Percentiles rank a stretch among this genome's conserved stretches.
phyloP scores from a whole-genome alignment of 2,113 vertebrate genomes.

The Colistium nudipinnis region DNA sequence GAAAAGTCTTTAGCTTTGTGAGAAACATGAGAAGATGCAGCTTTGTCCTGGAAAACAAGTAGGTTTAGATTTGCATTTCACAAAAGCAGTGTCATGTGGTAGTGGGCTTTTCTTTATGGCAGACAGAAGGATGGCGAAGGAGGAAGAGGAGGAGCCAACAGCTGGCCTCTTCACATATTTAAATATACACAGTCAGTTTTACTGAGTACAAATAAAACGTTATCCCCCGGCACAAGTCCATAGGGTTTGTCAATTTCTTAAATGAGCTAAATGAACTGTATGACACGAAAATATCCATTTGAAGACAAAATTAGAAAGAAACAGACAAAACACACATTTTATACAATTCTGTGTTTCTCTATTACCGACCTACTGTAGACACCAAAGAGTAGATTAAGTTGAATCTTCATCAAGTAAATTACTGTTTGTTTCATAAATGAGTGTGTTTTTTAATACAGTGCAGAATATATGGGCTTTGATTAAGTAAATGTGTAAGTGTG shows the following conservation, averaged over 20 bases:
- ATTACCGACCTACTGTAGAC: conserved; percentile 46
- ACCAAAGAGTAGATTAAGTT: conserved; percentile 71
- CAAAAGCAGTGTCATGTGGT: conserved; percentile 65
- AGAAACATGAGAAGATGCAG: conserved; percentile 47
- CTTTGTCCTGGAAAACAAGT: conserved; percentile 80
- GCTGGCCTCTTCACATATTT: conserved; percentile 76
- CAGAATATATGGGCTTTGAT: conserved; percentile 90
- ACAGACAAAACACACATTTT: conserved; percentile 71
- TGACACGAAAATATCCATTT: conserved; percentile 70
- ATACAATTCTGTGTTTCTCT: conserved; percentile 77
- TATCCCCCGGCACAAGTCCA: conserved; percentile 85
- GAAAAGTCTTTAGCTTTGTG: conserved; percentile 53
- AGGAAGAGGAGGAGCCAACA: conserved; percentile 72
- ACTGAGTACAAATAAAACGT: conserved; percentile 68
- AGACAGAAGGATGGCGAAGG: conserved; percentile 53
- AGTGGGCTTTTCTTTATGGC: conserved; percentile 77
- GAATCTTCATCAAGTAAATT: conserved; percentile 85
- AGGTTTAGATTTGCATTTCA: conserved; percentile 76
- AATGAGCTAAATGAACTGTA: conserved; percentile 56
- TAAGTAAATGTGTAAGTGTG: conserved; percentile 64
- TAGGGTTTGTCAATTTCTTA: conserved; percentile 86
- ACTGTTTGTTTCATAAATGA: conserved; percentile 75
- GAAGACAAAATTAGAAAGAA: conserved; percentile 54
- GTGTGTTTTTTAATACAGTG: conserved; percentile 90
- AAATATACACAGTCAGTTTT: conserved; percentile 85